Base-by-base conservation (phyloP, 2,113 vertebrate species). In the Otus sunia region DNA sequence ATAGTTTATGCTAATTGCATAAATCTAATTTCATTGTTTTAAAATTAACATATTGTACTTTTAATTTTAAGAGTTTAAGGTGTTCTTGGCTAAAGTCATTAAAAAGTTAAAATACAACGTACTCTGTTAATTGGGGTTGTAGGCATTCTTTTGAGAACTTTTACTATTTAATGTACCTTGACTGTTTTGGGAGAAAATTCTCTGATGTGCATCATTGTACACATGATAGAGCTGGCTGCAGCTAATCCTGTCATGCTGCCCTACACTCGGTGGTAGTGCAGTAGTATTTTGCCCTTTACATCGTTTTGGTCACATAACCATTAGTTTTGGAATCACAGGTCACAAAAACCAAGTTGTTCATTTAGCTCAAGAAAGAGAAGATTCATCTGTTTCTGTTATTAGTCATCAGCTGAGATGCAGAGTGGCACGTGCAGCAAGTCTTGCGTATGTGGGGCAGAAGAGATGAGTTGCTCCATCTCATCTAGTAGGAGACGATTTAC, bases 101-200 rank as follows among this genome's bases (percentile, higher is more conserved):
- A 75, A 66, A 80, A 90, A 96, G 66, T 82, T 91, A 84, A 97
- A 95, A 86, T 69, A 66, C 45, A 94, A 90, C 30, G 27, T 80
- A 76, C 79, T 81, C 56, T 92, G 26, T 76, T 95, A 92, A 92
- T 89, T 91, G 85, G 94, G 26, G 4, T 58, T 72, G 22, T 39
- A 41, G 50, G 14, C 13, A 4, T 94, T 92, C 22, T 69, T 71
- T 67, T 64, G 67, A 25, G 39, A 73, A 77, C 23, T 58, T 68
- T 12, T 72, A 11, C 78, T 66, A 80, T 71, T 93, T 91, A 94
- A 88, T 88, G 63, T 45, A 55, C 83, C 96, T 96, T 69, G 88
- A 43, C 68, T 97, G 96, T 97, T 92, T 29, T 83, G 55, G 63
- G 21, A 29, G 83, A 84, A 66, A 67, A 12, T 56, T 55, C 18